Conservation (phyloP, 2,113 vertebrate genomes). For the Meleagris gallopavo region DNA sequence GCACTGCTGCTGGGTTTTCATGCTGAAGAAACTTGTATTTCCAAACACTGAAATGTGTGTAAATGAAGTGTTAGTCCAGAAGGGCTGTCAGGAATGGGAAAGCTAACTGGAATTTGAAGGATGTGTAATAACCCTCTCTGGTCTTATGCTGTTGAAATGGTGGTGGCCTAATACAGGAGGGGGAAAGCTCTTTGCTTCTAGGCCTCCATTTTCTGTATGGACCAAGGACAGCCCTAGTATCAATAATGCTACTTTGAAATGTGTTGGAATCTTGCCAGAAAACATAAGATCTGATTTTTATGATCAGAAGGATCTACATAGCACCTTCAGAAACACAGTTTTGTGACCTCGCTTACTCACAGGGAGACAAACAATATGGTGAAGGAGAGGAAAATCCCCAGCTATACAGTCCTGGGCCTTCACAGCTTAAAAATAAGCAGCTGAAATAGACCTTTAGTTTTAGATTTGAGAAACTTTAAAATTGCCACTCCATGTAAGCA, state of each 20-base stretch:
- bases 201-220: background rate
- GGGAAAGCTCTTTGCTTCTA: background rate
- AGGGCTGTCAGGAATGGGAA: background rate
- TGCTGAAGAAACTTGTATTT: background rate
- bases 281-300: background rate
- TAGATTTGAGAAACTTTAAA: conserved; percentile 25
- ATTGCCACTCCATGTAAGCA: background rate
- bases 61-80: background rate
- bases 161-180: background rate
- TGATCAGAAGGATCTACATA: background rate
- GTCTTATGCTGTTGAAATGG: background rate
- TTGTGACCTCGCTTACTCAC: background rate
- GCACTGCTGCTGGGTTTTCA: background rate
- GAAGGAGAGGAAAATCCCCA: background rate
- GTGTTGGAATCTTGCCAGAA: background rate
- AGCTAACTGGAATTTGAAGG: background rate
- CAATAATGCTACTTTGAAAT: background rate
- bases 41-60: background rate
- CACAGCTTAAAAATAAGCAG: conserved; percentile 10
- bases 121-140: background rate
- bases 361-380: background rate
- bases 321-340: background rate
- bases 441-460: conserved; percentile 1
- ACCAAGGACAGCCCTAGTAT: background rate
- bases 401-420: background rate